Conservation (phyloP, 2,888 invertebrate species). For the Clepsis dumicolana region DNA sequence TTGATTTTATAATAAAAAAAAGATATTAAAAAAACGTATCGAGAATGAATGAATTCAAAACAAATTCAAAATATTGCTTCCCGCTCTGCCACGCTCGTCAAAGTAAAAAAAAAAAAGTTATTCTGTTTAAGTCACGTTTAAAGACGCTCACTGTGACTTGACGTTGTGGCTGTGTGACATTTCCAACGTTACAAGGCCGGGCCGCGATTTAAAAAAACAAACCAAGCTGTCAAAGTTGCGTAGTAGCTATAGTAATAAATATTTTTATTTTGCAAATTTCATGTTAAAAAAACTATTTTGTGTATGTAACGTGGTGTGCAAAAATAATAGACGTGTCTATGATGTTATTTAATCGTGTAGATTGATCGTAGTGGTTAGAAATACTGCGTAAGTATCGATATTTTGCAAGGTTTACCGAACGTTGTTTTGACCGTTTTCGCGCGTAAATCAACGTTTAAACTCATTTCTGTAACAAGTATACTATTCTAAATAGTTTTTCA, state of each 20-base stretch:
- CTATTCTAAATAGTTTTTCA: conserved; percentile 31
- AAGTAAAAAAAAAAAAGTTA: background rate
- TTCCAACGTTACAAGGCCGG: background rate
- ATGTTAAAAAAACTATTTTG: conserved; percentile 6
- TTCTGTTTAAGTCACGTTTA: conserved; percentile 7
- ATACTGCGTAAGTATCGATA: conserved; percentile 30
- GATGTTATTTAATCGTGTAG: conserved; percentile 16
- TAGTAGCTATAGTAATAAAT: conserved; percentile 28
- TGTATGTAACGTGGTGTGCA: conserved; percentile 9
- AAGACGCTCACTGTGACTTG: background rate
- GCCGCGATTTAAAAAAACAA: conserved; percentile 24
- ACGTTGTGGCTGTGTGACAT: conserved; percentile 10
- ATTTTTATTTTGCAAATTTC: conserved; percentile 37
- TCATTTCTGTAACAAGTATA: conserved; percentile 52
- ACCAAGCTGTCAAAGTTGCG: conserved; percentile 39
- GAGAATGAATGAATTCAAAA: no score
- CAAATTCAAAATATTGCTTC: no score
- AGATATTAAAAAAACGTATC: no score
- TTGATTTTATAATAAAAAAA: no score
- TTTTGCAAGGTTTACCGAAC: conserved; percentile 9
- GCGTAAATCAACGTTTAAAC: conserved; percentile 55
- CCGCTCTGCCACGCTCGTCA: no score
- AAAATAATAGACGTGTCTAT: conserved; percentile 8
- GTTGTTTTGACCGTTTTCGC: conserved; percentile 57
- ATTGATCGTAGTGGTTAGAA: conserved; percentile 17